Evolutionary conservation across 2,888 invertebrate species (phyloP).

Genomic region (Geotrupes spiniger): DNA sequence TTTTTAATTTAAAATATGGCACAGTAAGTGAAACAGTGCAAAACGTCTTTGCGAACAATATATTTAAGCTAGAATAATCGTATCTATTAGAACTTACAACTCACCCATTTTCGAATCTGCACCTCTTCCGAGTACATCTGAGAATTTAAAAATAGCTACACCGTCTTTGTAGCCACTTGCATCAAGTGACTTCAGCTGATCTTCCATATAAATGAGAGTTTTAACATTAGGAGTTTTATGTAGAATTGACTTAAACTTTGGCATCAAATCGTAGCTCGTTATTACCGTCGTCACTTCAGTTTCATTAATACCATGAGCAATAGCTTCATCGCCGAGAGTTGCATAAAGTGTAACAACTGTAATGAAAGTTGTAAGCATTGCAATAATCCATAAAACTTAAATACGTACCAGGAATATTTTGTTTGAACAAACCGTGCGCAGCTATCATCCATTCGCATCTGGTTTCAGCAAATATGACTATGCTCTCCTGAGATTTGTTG

Average conservation of each 20-base stretch:
- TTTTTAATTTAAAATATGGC: constrained; percentile 7
- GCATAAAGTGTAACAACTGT: constrained; percentile 94
- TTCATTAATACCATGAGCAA: constrained; percentile 95
- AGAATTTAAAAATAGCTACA: constrained; percentile 72
- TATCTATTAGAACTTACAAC: too few species aligned
- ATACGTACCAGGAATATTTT: constrained; percentile 77
- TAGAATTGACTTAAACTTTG: constrained; percentile 82
- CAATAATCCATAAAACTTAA: too few species aligned
- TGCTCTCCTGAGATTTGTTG: constrained; percentile 66
- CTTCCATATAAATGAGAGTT: constrained; percentile 84
- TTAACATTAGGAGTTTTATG: constrained; percentile 70
- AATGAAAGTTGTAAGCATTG: too few species aligned
- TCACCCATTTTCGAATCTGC: constrained; percentile 52
- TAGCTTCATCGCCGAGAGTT: constrained; percentile 94
- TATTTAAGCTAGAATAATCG: too few species aligned
- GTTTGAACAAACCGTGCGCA: constrained; percentile 94
- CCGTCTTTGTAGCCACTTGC: constrained; percentile 68
- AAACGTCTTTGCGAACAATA: too few species aligned
- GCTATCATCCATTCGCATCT: constrained; percentile 97
- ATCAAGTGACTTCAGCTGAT: constrained; percentile 74
- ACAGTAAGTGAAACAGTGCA: too few species aligned
- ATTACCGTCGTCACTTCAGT: constrained; percentile 92
- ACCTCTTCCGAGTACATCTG: constrained; percentile 61
- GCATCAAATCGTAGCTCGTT: constrained; percentile 87
- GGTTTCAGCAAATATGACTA: constrained; percentile 96